phyloP scores from a whole-genome alignment of 2,888 invertebrate genomes.

The Aspidapion aeneum region DNA sequence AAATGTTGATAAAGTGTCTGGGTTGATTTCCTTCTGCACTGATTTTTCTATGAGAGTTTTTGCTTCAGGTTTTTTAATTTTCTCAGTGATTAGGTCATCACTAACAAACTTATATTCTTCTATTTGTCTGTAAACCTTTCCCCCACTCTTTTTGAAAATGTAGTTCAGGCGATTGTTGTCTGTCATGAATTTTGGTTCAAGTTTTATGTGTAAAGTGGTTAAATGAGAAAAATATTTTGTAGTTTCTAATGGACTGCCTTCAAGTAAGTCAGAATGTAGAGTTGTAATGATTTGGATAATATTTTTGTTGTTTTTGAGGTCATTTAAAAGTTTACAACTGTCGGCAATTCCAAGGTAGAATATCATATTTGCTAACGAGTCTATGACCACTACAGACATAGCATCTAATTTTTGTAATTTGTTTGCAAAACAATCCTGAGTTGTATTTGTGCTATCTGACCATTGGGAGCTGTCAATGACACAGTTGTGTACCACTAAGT shows the following conservation, averaged over 20 bases:
- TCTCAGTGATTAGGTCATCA: constrained; percentile 41
- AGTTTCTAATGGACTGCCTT: constrained; percentile 44
- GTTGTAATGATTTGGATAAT: constrained; percentile 37
- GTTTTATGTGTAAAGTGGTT: constrained; percentile 39
- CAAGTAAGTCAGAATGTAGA: constrained; percentile 53
- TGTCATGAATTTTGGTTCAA: constrained; percentile 46
- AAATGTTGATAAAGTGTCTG: constrained; percentile 57
- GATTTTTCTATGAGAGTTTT: constrained; percentile 27
- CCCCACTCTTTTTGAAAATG: constrained; percentile 50
- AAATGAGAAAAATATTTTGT: constrained; percentile 51
- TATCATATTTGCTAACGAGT: constrained; percentile 40
- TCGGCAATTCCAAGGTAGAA: constrained; percentile 34
- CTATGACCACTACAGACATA: constrained; percentile 37
- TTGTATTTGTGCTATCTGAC: constrained; percentile 15
- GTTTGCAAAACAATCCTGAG: constrained; percentile 24
- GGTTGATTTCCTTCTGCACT: constrained; percentile 35
- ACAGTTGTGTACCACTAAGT: constrained; percentile 33
- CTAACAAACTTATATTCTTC: constrained; percentile 41
- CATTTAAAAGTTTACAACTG: constrained; percentile 37
- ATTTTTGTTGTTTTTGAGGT: constrained; percentile 41
- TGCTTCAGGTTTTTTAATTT: constrained; percentile 42
- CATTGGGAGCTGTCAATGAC: constrained; percentile 32
- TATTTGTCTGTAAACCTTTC: constrained; percentile 31
- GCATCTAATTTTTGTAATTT: constrained; percentile 24
- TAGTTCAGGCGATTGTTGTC: constrained; percentile 39